Evolutionary conservation across 1,140 invertebrate genomes (phyloP).

Genomic region (Mya arenaria): DNA sequence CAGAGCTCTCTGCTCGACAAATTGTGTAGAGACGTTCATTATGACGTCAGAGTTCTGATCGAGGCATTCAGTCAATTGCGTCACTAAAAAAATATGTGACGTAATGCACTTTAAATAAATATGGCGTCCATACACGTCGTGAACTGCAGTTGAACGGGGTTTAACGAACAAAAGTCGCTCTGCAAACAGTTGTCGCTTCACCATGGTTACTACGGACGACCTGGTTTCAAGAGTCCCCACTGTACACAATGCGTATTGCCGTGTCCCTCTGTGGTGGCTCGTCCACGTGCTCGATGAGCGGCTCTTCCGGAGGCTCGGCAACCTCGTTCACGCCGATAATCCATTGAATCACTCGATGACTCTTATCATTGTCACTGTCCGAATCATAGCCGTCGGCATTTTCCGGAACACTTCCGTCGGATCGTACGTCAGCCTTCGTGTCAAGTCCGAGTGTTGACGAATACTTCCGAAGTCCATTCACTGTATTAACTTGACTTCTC

Average conservation of each 20-base stretch:
- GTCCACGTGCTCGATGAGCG: conserved; percentile 58
- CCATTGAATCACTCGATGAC: conserved; percentile 63
- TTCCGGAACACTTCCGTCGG: conserved; percentile 18
- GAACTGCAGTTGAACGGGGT: too few relatives aligned
- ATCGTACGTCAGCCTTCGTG: conserved; percentile 12
- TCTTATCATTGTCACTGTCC: conserved; percentile 61
- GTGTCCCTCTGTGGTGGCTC: conserved; percentile 65
- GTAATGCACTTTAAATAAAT: too few relatives aligned
- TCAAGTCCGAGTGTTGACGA: conserved; percentile 59
- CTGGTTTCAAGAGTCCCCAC: conserved; percentile 52
- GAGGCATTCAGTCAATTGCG: too few relatives aligned
- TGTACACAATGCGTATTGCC: conserved; percentile 63
- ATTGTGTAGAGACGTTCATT: too few relatives aligned
- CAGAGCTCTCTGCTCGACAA: too few relatives aligned
- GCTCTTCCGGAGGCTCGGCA: conserved; percentile 59
- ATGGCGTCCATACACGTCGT: too few relatives aligned
- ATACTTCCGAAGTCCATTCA: conserved; percentile 63
- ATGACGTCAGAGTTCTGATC: too few relatives aligned
- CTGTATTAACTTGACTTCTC: conserved; percentile 16
- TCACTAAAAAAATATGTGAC: too few relatives aligned
- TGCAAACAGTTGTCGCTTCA: too few relatives aligned
- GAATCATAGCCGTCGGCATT: conserved; percentile 49
- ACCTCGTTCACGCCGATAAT: conserved; percentile 61
- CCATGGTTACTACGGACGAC: not conserved
- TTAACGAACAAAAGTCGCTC: too few relatives aligned